phyloP scores from a whole-genome alignment of 2,113 vertebrate species.

The Paedocypris sp. region DNA sequence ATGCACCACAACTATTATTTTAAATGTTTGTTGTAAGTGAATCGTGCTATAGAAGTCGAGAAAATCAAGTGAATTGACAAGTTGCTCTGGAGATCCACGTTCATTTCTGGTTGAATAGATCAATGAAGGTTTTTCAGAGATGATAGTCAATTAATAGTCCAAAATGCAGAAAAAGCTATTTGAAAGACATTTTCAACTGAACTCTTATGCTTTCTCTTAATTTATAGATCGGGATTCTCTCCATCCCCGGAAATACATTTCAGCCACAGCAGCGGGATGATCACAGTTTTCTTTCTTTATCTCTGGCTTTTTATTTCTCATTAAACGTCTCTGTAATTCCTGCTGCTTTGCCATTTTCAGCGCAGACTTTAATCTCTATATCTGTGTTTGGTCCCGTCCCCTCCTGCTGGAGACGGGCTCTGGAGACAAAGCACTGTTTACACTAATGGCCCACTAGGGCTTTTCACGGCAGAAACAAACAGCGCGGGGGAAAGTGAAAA shows the following conservation, averaged over 20 bases:
- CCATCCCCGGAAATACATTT: not conserved
- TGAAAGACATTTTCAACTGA: not conserved
- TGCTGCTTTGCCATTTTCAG: conserved; percentile 48
- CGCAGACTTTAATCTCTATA: conserved; percentile 54
- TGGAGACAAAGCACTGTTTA: conserved; percentile 77
- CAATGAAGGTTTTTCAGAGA: too few species aligned
- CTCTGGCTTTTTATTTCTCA: conserved; percentile 39
- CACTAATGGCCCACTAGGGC: conserved; percentile 65
- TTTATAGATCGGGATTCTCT: conserved; percentile 6
- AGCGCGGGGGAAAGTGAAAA: conserved; percentile 56
- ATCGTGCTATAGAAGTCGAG: too few species aligned
- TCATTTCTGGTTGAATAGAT: too few species aligned
- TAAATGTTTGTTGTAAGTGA: too few species aligned
- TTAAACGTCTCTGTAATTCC: conserved; percentile 46
- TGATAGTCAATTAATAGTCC: not conserved
- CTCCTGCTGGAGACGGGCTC: conserved; percentile 59
- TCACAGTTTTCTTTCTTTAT: conserved; percentile 39
- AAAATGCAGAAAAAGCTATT: not conserved
- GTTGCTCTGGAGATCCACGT: too few species aligned
- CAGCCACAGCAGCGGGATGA: conserved; percentile 24
- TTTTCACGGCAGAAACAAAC: conserved; percentile 65
- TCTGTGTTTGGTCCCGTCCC: conserved; percentile 49
- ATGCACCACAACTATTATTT: too few species aligned
- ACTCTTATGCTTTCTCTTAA: conserved; percentile 9
- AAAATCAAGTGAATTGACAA: too few species aligned